phyloP scores from a whole-genome alignment of 1,140 invertebrate genomes.

The Aphidius gifuensis region DNA sequence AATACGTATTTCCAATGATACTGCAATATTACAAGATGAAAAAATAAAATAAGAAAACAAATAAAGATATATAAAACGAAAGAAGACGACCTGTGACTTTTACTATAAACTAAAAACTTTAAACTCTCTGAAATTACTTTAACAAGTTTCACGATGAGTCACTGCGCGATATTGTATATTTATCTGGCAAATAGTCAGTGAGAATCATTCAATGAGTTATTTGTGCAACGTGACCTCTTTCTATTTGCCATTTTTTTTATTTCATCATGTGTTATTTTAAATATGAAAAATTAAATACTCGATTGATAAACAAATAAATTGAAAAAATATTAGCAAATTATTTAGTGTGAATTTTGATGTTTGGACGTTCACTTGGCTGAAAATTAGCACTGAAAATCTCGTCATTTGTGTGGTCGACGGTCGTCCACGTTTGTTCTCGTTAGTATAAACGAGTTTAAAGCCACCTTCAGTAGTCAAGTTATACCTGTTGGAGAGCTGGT shows the following conservation, averaged over 20 bases:
- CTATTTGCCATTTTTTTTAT: slow-evolving; percentile 5
- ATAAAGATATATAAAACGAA: too few relatives aligned
- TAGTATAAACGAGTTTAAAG: not conserved
- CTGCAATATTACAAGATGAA: too few relatives aligned
- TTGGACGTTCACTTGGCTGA: too few relatives aligned
- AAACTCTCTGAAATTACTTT: too few relatives aligned
- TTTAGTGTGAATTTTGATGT: too few relatives aligned
- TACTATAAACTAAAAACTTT: too few relatives aligned
- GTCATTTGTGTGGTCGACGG: slow-evolving; percentile 3
- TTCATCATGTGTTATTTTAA: not conserved
- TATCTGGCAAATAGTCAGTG: slow-evolving; percentile 8
- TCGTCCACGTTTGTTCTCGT: slow-evolving; percentile 6
- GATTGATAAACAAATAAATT: too few relatives aligned
- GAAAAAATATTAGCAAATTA: not conserved
- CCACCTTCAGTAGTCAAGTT: slow-evolving; percentile 11
- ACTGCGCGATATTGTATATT: too few relatives aligned
- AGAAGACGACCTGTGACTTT: too few relatives aligned
- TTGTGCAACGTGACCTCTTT: slow-evolving; percentile 31
- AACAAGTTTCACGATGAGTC: too few relatives aligned
- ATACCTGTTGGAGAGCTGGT: not conserved
- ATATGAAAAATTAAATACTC: not conserved
- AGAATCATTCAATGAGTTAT: slow-evolving; percentile 42
- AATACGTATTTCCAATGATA: too few relatives aligned
- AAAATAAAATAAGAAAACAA: too few relatives aligned
- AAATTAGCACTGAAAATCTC: slow-evolving; percentile 2